A percentile compares a stretch with the other conserved stretches of the same genome.
These are phyloP conservation scores for Pseudochirops corinnae DNA, from an alignment of 2,797 vertebrate genomes.

Conservation along the genomic window DNA sequence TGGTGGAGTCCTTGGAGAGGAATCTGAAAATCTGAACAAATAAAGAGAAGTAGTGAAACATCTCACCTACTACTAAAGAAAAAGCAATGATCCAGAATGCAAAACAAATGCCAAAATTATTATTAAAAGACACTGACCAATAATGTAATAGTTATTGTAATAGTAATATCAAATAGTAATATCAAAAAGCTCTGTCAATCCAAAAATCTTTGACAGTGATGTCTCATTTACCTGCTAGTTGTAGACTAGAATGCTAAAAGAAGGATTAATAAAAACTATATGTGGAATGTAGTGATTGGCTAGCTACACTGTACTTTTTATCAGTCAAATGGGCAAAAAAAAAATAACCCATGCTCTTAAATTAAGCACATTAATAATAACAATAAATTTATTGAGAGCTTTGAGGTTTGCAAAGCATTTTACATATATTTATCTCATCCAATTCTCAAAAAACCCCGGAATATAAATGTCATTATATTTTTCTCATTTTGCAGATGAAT, in stretches of 20 bases:
- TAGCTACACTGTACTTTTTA: not conserved
- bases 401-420: not conserved
- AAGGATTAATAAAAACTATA: conserved; percentile 49
- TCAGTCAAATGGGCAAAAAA: not conserved
- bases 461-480: not conserved
- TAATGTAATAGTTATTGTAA: not conserved
- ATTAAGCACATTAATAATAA: not conserved
- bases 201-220: conserved; percentile 34
- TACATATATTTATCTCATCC: not conserved
- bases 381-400: not conserved
- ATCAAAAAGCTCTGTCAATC: conserved; percentile 38
- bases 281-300: not conserved
- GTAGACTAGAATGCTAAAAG: not conserved
- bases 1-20: conserved; percentile 76
- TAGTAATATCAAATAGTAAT: not conserved
- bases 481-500: not conserved
- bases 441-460: not conserved
- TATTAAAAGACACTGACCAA: conserved; percentile 22
- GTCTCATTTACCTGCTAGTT: conserved; percentile 19
- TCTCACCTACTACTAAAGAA: conserved; percentile 46
- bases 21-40: conserved; percentile 85
- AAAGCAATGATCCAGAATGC: not conserved
- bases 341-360: not conserved
- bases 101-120: conserved; percentile 15
- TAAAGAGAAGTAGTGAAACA: conserved; percentile 55